phyloP scores from a whole-genome alignment of 2,888 invertebrate species.

The Euspilapteryx auroguttella region DNA sequence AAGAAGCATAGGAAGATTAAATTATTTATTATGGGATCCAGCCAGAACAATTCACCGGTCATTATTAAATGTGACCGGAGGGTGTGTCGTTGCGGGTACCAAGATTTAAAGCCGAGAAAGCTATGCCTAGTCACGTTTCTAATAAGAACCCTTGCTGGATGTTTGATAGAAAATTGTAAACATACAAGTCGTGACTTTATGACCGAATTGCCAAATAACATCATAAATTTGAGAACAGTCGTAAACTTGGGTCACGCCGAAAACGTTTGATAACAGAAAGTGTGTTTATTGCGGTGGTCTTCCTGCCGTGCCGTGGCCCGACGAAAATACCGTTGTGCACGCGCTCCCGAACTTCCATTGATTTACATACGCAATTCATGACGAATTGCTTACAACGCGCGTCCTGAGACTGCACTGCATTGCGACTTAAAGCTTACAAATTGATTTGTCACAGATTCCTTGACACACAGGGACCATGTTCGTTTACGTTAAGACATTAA shows the following conservation, averaged over 20 bases:
- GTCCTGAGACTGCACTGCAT: conserved; percentile 11
- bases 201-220: too few relatives aligned
- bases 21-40: too few relatives aligned
- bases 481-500: conserved; percentile 16
- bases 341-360: conserved; percentile 47
- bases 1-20: too few relatives aligned
- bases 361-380: conserved; percentile 59
- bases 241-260: too few relatives aligned
- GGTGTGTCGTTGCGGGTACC: not conserved
- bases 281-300: conserved; percentile 58
- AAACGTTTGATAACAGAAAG: conserved; percentile 36
- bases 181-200: too few relatives aligned
- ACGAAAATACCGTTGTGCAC: conserved; percentile 55
- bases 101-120: not conserved
- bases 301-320: conserved; percentile 49
- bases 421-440: conserved; percentile 5
- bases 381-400: conserved; percentile 50
- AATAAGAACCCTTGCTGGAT: not conserved
- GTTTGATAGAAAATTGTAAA: too few relatives aligned
- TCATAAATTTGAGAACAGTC: too few relatives aligned
- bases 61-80: conserved; percentile 1
- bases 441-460: conserved; percentile 16
- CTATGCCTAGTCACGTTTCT: not conserved
- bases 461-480: conserved; percentile 5
- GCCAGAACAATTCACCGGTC: not conserved